Base-by-base conservation (phyloP, 2,113 vertebrate species). In the Xiphophorus maculatus region DNA sequence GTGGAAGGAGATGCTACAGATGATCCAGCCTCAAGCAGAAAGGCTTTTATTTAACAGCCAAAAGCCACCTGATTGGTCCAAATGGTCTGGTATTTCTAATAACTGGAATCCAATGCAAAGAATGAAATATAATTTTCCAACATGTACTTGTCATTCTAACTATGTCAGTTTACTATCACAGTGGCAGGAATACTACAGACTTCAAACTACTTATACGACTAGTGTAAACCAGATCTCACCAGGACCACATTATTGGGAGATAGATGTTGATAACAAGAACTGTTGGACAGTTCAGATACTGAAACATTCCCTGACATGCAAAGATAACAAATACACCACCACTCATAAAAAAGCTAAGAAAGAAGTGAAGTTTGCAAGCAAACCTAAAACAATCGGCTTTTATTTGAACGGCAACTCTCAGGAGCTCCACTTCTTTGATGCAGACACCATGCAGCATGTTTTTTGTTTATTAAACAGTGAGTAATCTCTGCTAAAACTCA, bases 1-100 rank as follows among this genome's bases (percentile, higher is more conserved):
- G 58, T 91, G 91, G 91, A 93, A 91, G 68, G 85, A 90, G 83
- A 90, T 93, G 90, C 84, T 88, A 22, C 75, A 83, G 74, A 63
- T 85, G 37, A 66, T 93, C 65, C 72, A 85, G 30, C 72, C 88
- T 8, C 67, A 33, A 51, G 78, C 71, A 35, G 74, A 76, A 58
- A 15, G 3, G 13, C 77, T 85, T 11, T 69, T 67, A 17, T 44
- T 88, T 8, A 58, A 11, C 30, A 74, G 27, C 15, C 15, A 27
- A 13, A 66, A 66, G 44, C 1, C 10, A 2, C 0, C 30, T 3
- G 15, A 88, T 32, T 48, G 77, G 84, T 0, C 42, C 71, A 6
- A 85, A 19, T 19, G 44, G 44, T 48, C 44, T 5, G 4, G 42
- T 44, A 12, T 3, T 42, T 35, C 7, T 11, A 37, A 37, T 37